Evolutionary conservation across 64 coral and sea anemone species (phyloP).

Genomic region (Montipora capricornis): DNA sequence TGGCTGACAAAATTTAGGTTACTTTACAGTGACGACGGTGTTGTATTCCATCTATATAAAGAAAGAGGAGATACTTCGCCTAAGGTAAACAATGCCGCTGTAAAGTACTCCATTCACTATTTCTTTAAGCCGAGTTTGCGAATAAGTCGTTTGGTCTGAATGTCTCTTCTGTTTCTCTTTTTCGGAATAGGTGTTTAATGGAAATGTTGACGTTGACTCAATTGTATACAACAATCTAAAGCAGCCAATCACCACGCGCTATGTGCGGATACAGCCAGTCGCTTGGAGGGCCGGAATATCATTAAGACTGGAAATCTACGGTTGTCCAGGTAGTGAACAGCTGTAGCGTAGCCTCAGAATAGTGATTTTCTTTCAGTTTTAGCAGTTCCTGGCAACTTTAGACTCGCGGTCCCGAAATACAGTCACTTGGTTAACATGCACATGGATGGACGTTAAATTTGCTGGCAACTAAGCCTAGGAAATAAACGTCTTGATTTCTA

Average conservation of each 20-base stretch:
- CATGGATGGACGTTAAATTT: no score
- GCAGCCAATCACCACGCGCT: background rate
- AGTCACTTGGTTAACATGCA: no score
- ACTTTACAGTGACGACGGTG: slow-evolving; percentile 19
- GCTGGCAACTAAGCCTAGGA: no score
- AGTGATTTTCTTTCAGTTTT: no score
- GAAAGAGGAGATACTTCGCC: background rate
- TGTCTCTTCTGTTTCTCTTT: background rate
- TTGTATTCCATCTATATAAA: background rate
- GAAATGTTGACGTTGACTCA: background rate
- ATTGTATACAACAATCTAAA: background rate
- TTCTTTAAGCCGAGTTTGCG: no score
- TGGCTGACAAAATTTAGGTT: slow-evolving; percentile 16
- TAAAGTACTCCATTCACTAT: no score
- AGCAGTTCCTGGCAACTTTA: no score
- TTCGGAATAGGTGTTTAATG: background rate
- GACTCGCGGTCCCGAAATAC: no score
- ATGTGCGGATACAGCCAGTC: background rate
- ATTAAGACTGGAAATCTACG: background rate
- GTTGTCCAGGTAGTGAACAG: background rate
- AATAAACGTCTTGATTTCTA: no score
- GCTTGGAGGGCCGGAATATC: background rate
- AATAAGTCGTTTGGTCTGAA: no score
- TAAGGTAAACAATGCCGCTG: background rate
- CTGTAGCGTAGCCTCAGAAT: no score